Evolutionary conservation across 2,797 vertebrate genomes (phyloP).

Genomic region (Tauraco hartlaubi): DNA sequence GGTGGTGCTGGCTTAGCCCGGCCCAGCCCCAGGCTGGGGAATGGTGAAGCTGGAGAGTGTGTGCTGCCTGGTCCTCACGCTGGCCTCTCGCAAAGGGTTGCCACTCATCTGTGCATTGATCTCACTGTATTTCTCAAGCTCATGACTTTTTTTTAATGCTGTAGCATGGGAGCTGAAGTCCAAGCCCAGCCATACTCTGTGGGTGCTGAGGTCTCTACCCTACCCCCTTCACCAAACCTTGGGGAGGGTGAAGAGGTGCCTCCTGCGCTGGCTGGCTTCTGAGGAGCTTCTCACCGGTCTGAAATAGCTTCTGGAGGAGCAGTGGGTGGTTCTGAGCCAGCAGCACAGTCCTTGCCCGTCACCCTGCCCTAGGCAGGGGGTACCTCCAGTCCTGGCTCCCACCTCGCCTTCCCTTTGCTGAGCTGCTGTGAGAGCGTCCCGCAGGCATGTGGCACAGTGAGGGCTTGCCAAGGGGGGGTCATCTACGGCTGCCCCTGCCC

Average conservation of each 20-base stretch:
- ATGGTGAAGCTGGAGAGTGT: fast-evolving
- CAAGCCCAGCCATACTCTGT: neutral
- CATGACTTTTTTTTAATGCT: no score
- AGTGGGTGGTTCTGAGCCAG: neutral
- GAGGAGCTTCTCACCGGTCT: neutral
- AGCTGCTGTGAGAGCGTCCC: neutral
- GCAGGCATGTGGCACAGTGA: fast-evolving
- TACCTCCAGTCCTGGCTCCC: neutral
- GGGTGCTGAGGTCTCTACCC: neutral
- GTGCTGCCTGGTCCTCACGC: neutral
- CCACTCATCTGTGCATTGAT: neutral
- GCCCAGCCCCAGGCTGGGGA: neutral
- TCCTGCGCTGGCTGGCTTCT: neutral
- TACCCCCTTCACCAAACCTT: neutral
- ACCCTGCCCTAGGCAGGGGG: neutral
- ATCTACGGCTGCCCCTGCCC: neutral
- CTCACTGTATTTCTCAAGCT: neutral
- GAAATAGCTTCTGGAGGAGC: neutral
- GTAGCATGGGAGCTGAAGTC: neutral
- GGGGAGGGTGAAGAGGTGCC: neutral
- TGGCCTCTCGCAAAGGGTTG: neutral
- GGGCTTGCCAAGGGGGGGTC: neutral
- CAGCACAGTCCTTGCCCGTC: fast-evolving
- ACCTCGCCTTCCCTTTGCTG: neutral
- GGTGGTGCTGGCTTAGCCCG: neutral